A percentile compares a stretch with the other conserved stretches of the same genome.
phyloP scores from a whole-genome alignment of 2,113 vertebrate species.

The Cebidichthys violaceus region DNA sequence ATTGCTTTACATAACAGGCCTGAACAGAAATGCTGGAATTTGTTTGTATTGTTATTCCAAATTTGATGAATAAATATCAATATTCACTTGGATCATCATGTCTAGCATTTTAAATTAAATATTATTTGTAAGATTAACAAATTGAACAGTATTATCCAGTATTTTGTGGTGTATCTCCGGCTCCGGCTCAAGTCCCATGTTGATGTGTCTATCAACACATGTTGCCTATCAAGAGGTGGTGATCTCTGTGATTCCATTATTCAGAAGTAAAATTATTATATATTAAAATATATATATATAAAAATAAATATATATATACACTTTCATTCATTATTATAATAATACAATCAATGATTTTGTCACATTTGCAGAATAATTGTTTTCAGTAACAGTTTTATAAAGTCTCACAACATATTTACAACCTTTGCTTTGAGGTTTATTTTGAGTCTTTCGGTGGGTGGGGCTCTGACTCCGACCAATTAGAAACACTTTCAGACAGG shows the following conservation, averaged over 20 bases:
- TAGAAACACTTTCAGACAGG: slow-evolving; percentile 11
- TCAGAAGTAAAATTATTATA: background rate
- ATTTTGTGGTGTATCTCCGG: background rate
- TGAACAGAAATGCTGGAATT: background rate
- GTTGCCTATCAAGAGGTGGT: background rate
- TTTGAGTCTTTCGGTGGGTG: slow-evolving; percentile 44
- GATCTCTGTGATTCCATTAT: background rate
- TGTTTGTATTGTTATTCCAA: background rate
- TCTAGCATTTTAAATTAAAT: background rate
- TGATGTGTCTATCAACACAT: too few species aligned
- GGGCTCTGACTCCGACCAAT: slow-evolving; percentile 72
- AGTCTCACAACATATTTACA: background rate
- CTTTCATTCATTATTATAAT: background rate
- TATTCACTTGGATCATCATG: background rate
- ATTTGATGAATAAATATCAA: background rate
- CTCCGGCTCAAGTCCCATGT: too few species aligned
- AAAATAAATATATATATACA: background rate
- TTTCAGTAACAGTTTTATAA: background rate
- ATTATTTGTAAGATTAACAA: background rate
- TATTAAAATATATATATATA: background rate
- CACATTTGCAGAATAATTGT: too few species aligned
- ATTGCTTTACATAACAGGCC: background rate
- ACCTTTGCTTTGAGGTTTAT: slow-evolving; percentile 20
- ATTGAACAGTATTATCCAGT: background rate
- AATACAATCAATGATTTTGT: background rate